These are phyloP conservation scores for Aphyosemion australe DNA, from an alignment of 2,113 vertebrate genomes.

Conservation along the genomic window DNA sequence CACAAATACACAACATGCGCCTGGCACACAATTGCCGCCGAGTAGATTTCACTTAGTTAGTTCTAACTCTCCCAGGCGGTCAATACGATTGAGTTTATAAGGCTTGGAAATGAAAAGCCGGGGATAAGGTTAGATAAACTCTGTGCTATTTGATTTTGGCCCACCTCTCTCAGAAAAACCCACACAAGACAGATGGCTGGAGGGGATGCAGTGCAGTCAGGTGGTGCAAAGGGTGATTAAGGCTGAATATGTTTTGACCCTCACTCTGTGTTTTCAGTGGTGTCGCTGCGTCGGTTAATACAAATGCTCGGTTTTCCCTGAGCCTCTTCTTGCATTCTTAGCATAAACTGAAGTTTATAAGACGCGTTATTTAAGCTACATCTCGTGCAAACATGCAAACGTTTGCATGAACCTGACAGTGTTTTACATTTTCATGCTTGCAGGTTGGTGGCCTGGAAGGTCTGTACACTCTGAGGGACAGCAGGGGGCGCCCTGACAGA, in stretches of 20 bases:
- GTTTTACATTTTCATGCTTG: slow-evolving; percentile 12
- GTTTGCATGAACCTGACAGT: too few relatives aligned
- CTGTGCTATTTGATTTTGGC: slow-evolving; percentile 77
- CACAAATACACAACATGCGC: slow-evolving; percentile 44
- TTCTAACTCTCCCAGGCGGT: slow-evolving; percentile 90
- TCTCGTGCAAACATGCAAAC: neutral
- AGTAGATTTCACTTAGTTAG: slow-evolving; percentile 97
- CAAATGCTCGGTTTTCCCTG: neutral
- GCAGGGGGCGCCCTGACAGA: slow-evolving; percentile 67
- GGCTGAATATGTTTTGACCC: slow-evolving; percentile 44
- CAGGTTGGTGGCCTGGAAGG: slow-evolving; percentile 69
- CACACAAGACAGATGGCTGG: slow-evolving; percentile 64
- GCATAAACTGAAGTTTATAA: neutral
- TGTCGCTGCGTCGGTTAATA: slow-evolving; percentile 24
- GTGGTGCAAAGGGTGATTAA: slow-evolving; percentile 55
- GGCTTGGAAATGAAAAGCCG: slow-evolving; percentile 95
- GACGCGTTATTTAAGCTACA: neutral
- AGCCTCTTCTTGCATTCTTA: neutral
- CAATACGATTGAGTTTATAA: slow-evolving; percentile 97
- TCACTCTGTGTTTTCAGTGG: slow-evolving; percentile 7
- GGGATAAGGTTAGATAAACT: slow-evolving; percentile 85
- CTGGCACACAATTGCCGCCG: slow-evolving; percentile 84
- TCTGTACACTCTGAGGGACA: slow-evolving; percentile 65
- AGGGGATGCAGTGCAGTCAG: slow-evolving; percentile 58
- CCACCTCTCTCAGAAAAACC: slow-evolving; percentile 60